Base-by-base conservation (phyloP, 2,797 vertebrate genomes). In the Syndactyla subalaris region DNA sequence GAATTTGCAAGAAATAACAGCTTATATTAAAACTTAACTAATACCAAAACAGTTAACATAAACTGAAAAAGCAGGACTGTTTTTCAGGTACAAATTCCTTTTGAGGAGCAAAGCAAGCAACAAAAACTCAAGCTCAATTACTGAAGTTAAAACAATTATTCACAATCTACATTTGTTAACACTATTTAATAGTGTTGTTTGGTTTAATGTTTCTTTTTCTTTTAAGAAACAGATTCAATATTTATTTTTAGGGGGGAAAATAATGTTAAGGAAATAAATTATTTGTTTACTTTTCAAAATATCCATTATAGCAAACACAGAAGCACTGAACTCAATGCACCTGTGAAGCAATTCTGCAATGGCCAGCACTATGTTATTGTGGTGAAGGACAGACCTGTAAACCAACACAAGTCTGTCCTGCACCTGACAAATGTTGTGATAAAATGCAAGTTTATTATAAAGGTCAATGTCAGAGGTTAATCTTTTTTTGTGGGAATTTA, bases 371-470 rank as follows among this genome's bases (percentile, higher is more conserved):
- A 38, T 59, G 72, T 27, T 34, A 7, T 30, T 52, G 11, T 46
- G 62, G 72, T n/a, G 46, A 85, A 67, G 76, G 63, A 94, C 89
- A 82, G 82, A 90, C 90, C 72, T 81, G 55, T 29, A 51, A 84
- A 92, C 63, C 75, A 67, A 62, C 36, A 55, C 58, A 90, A 87
- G 73, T 34, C 91, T 83, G 72, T 38, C 82, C 96, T 68, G 85
- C 52, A 87, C 75, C 77, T 97, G 97, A 96, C 78, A 97, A 98
- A 97, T 92, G 36, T 49, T 94, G 88, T 84, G 94, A 95, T 94
- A 98, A 98, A 98, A 98, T 98, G 98, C 97, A 98, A 98, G 98
- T 98, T 98, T 98, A 95, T 98, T 88, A 98, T 98, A 98, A 98
- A 99, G 98, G 98, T 98, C 98, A 98, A 97, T 93, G 97, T 98